These are phyloP conservation scores for Lucilia sericata DNA, from an alignment of 1,140 invertebrate genomes.

Conservation along the genomic window DNA sequence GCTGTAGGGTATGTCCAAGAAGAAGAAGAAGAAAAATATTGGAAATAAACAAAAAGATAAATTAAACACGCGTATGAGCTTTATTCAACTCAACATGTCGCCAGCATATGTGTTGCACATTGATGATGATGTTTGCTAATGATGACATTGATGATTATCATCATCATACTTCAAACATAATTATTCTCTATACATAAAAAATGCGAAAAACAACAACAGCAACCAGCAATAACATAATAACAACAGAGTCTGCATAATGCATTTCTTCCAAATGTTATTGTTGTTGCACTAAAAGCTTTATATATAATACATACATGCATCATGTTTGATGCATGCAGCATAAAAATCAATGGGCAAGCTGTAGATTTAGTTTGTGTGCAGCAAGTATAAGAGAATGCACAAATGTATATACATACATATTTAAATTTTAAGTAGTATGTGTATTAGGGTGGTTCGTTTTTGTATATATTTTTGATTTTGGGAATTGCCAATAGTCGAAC, in stretches of 20 bases:
- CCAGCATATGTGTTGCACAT: constrained; percentile 3
- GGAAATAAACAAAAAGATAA: not conserved
- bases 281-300: not conserved
- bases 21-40: not conserved
- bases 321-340: constrained; percentile 1
- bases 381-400: not conserved
- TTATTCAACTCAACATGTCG: not conserved
- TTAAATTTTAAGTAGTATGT: too few relatives aligned
- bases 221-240: not conserved
- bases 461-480: too few relatives aligned
- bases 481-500: too few relatives aligned
- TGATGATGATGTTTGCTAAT: not conserved
- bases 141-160: not conserved
- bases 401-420: too few relatives aligned
- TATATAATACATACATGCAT: not conserved
- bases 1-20: not conserved
- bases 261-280: not conserved
- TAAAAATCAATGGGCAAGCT: not conserved
- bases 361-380: not conserved
- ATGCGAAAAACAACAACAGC: not conserved
- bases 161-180: not conserved
- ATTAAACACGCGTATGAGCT: constrained; percentile 19
- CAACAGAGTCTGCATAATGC: not conserved
- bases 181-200: not conserved
- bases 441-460: too few relatives aligned